Conservation (phyloP, 2,113 vertebrate species). For the Numenius arquata region DNA sequence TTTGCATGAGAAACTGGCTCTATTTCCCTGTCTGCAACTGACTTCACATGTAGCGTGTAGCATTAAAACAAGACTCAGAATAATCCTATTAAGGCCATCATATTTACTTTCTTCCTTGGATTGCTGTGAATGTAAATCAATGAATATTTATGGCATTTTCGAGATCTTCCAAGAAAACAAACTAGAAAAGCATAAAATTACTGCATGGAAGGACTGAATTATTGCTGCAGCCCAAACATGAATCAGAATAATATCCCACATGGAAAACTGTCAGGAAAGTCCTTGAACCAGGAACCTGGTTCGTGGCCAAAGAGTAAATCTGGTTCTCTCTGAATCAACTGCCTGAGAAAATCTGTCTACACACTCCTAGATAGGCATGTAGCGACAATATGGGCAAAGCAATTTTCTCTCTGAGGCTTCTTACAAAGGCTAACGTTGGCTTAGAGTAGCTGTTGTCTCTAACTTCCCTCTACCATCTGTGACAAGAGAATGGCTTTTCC, state of each 20-base stretch:
- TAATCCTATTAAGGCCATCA: background rate
- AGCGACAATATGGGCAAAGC: background rate
- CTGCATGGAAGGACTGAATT: conserved; percentile 31
- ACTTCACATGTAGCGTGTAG: background rate
- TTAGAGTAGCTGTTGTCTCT: background rate
- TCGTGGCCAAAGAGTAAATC: conserved; percentile 35
- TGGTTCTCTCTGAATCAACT: conserved; percentile 43
- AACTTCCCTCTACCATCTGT: background rate
- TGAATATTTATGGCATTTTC: conserved; percentile 28
- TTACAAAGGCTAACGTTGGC: background rate
- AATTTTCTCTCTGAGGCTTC: background rate
- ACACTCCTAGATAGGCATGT: background rate
- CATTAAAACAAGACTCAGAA: conserved; percentile 1
- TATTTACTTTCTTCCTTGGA: background rate
- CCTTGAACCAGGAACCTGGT: conserved; percentile 46
- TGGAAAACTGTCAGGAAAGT: conserved; percentile 29
- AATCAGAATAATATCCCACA: conserved; percentile 42
- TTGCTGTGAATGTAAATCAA: background rate
- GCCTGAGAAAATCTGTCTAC: conserved; percentile 43
- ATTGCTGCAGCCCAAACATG: conserved; percentile 29
- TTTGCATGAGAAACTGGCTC: background rate
- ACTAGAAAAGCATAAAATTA: conserved; percentile 18
- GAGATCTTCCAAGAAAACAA: conserved; percentile 45
- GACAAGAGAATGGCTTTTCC: background rate
- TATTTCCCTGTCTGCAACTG: background rate